Base-by-base conservation (phyloP, 2,888 invertebrate species). In the Malthinus flaveolus region DNA sequence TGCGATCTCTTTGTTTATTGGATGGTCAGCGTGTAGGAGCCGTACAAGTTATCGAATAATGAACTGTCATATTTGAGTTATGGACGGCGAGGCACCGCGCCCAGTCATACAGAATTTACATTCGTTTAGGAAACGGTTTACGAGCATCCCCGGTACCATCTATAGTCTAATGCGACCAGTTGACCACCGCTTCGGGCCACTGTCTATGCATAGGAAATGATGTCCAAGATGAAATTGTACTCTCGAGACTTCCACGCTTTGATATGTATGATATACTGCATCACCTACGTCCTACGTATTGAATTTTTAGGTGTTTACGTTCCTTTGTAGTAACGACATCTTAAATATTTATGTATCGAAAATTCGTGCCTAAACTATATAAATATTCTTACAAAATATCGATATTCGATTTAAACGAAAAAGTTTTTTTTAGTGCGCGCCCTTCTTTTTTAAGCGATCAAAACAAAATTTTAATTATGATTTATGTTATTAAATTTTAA, bases 141-240 rank as follows among this genome's bases (percentile, higher is more conserved):
- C 68, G 70, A 68, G 68, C 67, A 70, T 71, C 72, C 75, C 76
- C 71, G 74, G 74, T 77, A 75, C 74, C 78, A 78, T 79, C 76
- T 78, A 76, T 78, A 78, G 77, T 78, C 77, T 77, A 79, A 78
- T 78, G 75, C 71, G 73, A 71, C 74, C 71, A 70, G 73, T 73
- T 76, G 78, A 75, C 77, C 76, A 71, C 64, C 63, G 69, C 74
- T 73, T 72, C 73, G 65, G 69, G 69, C 67, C 63, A 56, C 59
- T 50, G 60, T 63, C 59, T 59, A 61, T 61, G 61, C 58, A 66
- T 66, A 63, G 56, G 61, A 64, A 74, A 75, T 76, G 73, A 74
- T 72, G 74, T 76, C 75, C 74, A 71, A 71, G 70, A 66, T 65
- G 65, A 69, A 73, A 78, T 74, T 63, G 71, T 71, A 66, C 69